phyloP scores from a whole-genome alignment of 1,140 invertebrate genomes.

The Spodoptera frugiperda region DNA sequence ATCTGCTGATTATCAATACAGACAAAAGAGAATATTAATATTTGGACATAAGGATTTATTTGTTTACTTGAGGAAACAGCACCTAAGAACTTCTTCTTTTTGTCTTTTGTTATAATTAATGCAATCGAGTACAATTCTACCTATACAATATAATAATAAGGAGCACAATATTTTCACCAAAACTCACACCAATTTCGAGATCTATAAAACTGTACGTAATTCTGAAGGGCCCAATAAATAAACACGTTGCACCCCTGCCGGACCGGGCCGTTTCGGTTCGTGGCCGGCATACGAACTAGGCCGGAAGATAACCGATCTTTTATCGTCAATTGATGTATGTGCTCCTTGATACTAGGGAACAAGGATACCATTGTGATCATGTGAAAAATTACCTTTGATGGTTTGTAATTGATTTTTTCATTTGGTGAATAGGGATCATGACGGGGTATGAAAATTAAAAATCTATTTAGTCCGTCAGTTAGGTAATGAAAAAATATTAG shows the following conservation, averaged over 20 bases:
- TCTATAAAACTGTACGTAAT: background rate
- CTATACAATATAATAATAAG: too few species aligned
- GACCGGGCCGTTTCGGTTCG: conserved; percentile 59
- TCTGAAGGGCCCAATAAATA: background rate
- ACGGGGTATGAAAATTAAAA: too few species aligned
- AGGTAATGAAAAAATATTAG: too few species aligned
- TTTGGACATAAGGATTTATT: too few species aligned
- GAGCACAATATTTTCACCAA: background rate
- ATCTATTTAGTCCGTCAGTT: too few species aligned
- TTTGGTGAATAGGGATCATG: too few species aligned
- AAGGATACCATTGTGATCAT: background rate
- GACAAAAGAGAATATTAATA: too few species aligned
- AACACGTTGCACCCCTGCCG: conserved; percentile 5
- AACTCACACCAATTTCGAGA: background rate
- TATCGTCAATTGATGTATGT: conserved; percentile 67
- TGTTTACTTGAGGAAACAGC: too few species aligned
- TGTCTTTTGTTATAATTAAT: too few species aligned
- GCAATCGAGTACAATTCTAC: background rate
- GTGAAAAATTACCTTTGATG: conserved; percentile 21
- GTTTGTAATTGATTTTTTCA: background rate
- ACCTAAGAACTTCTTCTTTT: too few species aligned
- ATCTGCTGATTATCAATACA: too few species aligned
- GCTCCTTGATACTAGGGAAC: conserved; percentile 51
- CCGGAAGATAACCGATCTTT: conserved; percentile 63
- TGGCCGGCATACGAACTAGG: conserved; percentile 63